Evolutionary conservation across 2,797 vertebrate species (phyloP), one percentile per base, ranked within the genome.

Genomic region (Todus mexicanus): DNA sequence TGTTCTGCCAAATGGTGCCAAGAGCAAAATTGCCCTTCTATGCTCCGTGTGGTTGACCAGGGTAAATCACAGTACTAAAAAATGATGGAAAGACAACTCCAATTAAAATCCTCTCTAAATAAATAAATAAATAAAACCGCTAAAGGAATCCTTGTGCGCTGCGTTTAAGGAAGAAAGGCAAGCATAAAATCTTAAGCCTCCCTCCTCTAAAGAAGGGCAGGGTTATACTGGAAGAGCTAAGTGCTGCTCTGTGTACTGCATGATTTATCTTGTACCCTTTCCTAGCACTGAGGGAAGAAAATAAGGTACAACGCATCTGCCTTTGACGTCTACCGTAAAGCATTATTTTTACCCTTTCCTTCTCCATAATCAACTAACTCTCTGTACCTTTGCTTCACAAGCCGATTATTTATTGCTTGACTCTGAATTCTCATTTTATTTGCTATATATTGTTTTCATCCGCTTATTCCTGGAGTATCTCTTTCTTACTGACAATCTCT

Each of bases 1-100:
- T 80, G 35, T 74, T 74, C 83, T 59, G 65, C 42, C 80, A 84
- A 38, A n/a, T 11, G 13, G 64, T 89, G 84, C 33, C 40, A 85
- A 89, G 31, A 84, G 16, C 38, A 87, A 89, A 70, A 82, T 60
- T 78, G 60, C 12, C 35, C 10, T 22, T 26, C 15, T 83, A 4
- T 65, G 82, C 91, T 91, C 79, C 33, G 4, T 57, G 73, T n/a
- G 29, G 89, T 81, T 96, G 93, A 88, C 78, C 90, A 91, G 76
- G 61, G 69, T 90, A 93, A 95, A 94, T 72, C 59, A 60, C 7
- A 40, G 33, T n/a, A 74, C 45, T 83, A 50, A 75, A 90, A 90
- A 92, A 77, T 11, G 70, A 93, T 71, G 63, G 85, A 94, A 94
- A 94, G 64, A 81, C 45, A 85, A 50, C 73, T 60, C 65, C 66